phyloP scores from a whole-genome alignment of 1,140 invertebrate species.

The Gryllus bimaculatus region DNA sequence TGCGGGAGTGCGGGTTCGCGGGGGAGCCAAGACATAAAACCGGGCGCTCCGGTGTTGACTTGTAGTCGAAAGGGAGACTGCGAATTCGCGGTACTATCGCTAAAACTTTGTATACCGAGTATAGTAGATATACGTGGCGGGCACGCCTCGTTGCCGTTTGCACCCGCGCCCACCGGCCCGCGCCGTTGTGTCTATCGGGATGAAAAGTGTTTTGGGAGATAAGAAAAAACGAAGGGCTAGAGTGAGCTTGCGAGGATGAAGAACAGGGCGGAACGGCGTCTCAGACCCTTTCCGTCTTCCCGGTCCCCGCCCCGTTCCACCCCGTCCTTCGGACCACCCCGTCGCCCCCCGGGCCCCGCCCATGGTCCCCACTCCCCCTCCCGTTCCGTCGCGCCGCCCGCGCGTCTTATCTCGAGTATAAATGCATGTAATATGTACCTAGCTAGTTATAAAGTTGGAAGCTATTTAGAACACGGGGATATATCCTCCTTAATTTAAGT shows the following conservation, averaged over 20 bases:
- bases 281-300: background rate
- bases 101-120: too few relatives aligned
- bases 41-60: too few relatives aligned
- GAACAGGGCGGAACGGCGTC: background rate
- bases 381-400: background rate
- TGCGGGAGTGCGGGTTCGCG: too few relatives aligned
- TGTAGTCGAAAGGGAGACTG: too few relatives aligned
- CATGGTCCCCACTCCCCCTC: background rate
- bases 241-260: background rate
- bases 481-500: slow-evolving; percentile 5
- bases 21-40: too few relatives aligned
- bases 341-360: too few relatives aligned
- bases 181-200: too few relatives aligned
- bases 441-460: slow-evolving; percentile 5
- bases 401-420: background rate
- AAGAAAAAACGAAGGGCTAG: background rate
- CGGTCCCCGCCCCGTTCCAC: background rate
- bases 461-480: slow-evolving; percentile 1
- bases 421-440: slow-evolving; percentile 1
- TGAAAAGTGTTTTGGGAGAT: background rate
- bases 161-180: too few relatives aligned
- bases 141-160: too few relatives aligned
- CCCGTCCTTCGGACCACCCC: background rate
- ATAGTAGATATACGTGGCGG: too few relatives aligned
- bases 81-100: too few relatives aligned